Evolutionary conservation across 1,140 invertebrate genomes (phyloP).

Genomic region (Drosophila eugracilis): DNA sequence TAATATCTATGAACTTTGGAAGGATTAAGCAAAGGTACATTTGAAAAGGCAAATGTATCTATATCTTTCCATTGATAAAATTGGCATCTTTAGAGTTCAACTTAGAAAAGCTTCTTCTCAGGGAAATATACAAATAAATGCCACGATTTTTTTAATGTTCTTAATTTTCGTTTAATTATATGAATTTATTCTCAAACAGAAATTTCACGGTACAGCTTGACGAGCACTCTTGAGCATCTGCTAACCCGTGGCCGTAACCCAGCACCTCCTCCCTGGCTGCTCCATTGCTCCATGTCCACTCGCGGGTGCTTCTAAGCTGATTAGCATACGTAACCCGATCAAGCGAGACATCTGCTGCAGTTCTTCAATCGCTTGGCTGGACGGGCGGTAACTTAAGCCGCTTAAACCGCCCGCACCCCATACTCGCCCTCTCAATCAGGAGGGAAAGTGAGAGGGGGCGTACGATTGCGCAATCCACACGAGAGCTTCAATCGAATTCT

Average conservation of each 20-base stretch:
- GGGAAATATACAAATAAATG: no score
- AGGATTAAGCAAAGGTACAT: no score
- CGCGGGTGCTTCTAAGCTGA: conserved; percentile 35
- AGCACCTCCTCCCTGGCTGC: neutral
- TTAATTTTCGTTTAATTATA: neutral
- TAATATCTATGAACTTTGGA: no score
- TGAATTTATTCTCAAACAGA: conserved; percentile 25
- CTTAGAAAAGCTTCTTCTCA: no score
- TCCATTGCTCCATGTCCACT: conserved; percentile 5
- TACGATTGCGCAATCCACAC: conserved; percentile 22
- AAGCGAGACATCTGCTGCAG: conserved; percentile 39
- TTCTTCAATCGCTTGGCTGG: conserved; percentile 29
- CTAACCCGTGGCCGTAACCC: conserved; percentile 26
- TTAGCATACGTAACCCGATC: conserved; percentile 51
- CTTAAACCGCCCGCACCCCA: conserved; percentile 18
- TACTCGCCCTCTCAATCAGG: neutral
- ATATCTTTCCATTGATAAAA: no score
- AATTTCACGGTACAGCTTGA: conserved; percentile 27
- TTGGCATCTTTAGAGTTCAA: no score
- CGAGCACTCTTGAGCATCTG: neutral
- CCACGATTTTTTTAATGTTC: neutral
- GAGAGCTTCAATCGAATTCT: conserved; percentile 48
- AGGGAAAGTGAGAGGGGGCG: neutral
- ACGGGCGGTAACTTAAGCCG: conserved; percentile 44
- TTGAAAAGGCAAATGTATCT: no score